Evolutionary conservation across 2,888 invertebrate species (phyloP).

Genomic region (Drosophila pegasa): DNA sequence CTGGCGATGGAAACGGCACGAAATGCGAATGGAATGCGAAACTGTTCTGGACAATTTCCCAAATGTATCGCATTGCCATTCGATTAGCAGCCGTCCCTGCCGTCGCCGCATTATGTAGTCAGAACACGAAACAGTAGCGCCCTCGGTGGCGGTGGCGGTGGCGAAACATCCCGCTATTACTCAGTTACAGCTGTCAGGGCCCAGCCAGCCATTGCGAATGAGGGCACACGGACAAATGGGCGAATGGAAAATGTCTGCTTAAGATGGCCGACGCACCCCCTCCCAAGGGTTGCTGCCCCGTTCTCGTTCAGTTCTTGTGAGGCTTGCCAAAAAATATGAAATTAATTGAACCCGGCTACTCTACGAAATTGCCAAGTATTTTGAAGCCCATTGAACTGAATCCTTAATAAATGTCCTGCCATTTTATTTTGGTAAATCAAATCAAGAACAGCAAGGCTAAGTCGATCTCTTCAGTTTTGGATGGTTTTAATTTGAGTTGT

Average conservation of each 20-base stretch:
- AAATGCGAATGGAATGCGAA: conserved; percentile 67
- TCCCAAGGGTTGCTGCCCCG: conserved; percentile 25
- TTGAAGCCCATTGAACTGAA: conserved; percentile 66
- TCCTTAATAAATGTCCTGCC: conserved; percentile 61
- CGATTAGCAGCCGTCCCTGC: conserved; percentile 63
- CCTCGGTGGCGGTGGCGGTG: conserved; percentile 8
- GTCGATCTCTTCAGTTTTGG: no score
- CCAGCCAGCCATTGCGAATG: conserved; percentile 24
- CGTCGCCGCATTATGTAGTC: conserved; percentile 26
- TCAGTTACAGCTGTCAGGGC: conserved; percentile 10
- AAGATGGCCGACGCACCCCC: conserved; percentile 64
- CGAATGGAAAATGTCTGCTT: conserved; percentile 43
- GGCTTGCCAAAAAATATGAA: conserved; percentile 45
- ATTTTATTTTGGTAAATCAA: conserved; percentile 45
- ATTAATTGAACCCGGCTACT: conserved; percentile 63
- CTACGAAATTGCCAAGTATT: conserved; percentile 68
- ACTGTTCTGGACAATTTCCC: conserved; percentile 71
- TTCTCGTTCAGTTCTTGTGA: conserved; percentile 64
- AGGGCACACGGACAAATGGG: conserved; percentile 19
- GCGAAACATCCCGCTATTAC: not conserved
- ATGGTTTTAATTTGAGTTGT: not conserved
- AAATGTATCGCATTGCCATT: conserved; percentile 68
- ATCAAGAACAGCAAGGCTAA: conserved; percentile 13
- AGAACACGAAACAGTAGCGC: conserved; percentile 60
- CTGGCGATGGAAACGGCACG: conserved; percentile 56